Base-by-base conservation (phyloP, 2,113 vertebrate genomes). In the Calyptommatus sinebrachiatus region DNA sequence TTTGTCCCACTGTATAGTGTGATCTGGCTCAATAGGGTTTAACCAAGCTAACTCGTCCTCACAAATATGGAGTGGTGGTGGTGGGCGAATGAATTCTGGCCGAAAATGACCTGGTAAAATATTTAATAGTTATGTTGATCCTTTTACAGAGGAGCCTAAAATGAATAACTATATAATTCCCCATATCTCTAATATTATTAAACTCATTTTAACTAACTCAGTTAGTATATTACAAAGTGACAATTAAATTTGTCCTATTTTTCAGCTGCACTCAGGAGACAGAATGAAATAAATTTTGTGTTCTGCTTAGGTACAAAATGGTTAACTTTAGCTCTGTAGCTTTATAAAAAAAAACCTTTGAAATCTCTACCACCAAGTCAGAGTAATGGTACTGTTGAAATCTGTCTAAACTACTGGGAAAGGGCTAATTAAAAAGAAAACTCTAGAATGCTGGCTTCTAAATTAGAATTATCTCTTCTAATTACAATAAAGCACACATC, bases 1-100 rank as follows among this genome's bases (percentile, higher is more conserved):
- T 8, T 96, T 97, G 86, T 99, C 98, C 98, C 98, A 99, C 83
- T 97, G 97, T 82, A 99, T 87, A 0, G 93, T 72, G 87, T 99
- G 98, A 50, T 99, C 97, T 1, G 98, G 98, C 88, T 99, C 98
- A 0, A 96, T 97, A 2, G 98, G 98, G 79, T 98, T 99, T 73
- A 99, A 91, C 98, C 98, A 99, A 0, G 97, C 96, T 90, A 99
- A 87, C 87, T 99, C 98, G 35, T 99, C 98, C 88, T 99, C 98
- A 72, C 98, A 99, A 70, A 97, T 94, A 18, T 99, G 97, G 20
- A 99, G 96, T 0, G 98, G 98, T 1, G 98, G 98, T 0, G 97
- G 95, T 0, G 98, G 98, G 0, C 98, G 96, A 90, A 99, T 99
- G 71, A 99, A 97, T 91, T 99, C 98, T 0, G 98, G 98, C 1